Percentiles rank a stretch among this genome's conserved stretches.
Evolutionary conservation across 2,888 invertebrate genomes (phyloP).

Genomic region (Pachycephus smyrnensis): DNA sequence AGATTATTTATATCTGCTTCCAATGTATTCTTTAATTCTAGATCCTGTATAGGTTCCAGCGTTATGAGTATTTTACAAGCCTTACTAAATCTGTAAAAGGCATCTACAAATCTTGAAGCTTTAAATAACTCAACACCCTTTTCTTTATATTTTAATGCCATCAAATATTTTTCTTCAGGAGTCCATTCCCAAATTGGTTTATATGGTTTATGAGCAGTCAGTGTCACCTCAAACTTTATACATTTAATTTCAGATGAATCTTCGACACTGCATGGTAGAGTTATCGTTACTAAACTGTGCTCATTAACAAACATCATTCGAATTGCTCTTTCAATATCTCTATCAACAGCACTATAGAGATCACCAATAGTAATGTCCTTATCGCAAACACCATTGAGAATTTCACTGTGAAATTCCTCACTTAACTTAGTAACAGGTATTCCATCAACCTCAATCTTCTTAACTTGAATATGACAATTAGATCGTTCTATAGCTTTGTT

Average conservation of each 20-base stretch:
- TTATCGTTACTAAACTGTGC: constrained; percentile 64
- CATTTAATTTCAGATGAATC: constrained; percentile 48
- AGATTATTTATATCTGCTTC: constrained; percentile 69
- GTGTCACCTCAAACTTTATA: constrained; percentile 66
- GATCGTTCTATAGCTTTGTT: constrained; percentile 55
- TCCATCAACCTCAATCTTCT: constrained; percentile 30
- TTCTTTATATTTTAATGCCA: constrained; percentile 70
- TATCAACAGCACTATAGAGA: constrained; percentile 68
- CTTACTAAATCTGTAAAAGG: constrained; percentile 80
- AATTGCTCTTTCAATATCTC: constrained; percentile 70
- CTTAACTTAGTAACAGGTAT: constrained; percentile 57
- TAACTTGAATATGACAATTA: constrained; percentile 46
- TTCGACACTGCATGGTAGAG: constrained; percentile 44
- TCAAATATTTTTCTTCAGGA: constrained; percentile 69
- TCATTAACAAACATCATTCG: constrained; percentile 71
- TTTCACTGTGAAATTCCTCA: constrained; percentile 65
- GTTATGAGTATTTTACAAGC: constrained; percentile 81
- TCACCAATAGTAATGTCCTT: constrained; percentile 67
- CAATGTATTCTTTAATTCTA: constrained; percentile 69
- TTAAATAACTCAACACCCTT: constrained; percentile 76
- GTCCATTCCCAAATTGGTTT: constrained; percentile 72
- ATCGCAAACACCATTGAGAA: constrained; percentile 46
- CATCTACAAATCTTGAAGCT: constrained; percentile 73
- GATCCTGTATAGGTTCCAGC: constrained; percentile 68
- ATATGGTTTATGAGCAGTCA: constrained; percentile 67